Evolutionary conservation across 2,113 vertebrate species (phyloP).

Genomic region (Muntiacus muntjak): DNA sequence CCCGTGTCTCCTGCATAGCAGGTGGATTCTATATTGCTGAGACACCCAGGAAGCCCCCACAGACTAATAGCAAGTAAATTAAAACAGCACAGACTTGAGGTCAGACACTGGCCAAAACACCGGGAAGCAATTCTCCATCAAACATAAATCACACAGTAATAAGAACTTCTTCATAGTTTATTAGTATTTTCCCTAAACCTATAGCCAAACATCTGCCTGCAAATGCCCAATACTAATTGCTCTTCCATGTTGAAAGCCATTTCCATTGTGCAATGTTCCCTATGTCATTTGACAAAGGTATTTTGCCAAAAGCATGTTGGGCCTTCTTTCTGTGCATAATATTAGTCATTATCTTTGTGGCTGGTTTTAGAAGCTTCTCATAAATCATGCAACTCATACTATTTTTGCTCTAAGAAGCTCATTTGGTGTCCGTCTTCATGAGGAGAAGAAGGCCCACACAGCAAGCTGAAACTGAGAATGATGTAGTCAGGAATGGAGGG

Average conservation of each 20-base stretch:
- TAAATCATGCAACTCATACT: not conserved
- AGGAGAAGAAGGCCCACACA: not conserved
- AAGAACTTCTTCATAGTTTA: not conserved
- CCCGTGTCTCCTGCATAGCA: accelerated
- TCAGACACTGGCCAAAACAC: not conserved
- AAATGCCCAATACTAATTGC: not conserved
- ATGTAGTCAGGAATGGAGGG: accelerated
- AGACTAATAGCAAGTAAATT: not conserved
- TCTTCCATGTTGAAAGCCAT: not conserved
- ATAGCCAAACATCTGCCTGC: not conserved
- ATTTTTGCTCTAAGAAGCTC: not conserved
- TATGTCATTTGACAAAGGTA: not conserved
- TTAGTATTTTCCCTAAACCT: not conserved
- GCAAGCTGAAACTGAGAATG: not conserved
- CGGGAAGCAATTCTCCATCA: not conserved
- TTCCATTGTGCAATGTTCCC: not conserved
- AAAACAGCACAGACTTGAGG: not conserved
- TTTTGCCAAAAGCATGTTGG: not conserved
- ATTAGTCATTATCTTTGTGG: not conserved
- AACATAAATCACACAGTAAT: not conserved
- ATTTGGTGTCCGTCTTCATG: not conserved
- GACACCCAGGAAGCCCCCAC: not conserved
- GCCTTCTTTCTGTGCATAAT: not conserved
- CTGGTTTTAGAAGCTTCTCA: not conserved
- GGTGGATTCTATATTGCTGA: not conserved